A percentile compares a stretch with the other conserved stretches of the same genome.
phyloP scores from a whole-genome alignment of 2,888 invertebrate species.

The Macaria liturata region DNA sequence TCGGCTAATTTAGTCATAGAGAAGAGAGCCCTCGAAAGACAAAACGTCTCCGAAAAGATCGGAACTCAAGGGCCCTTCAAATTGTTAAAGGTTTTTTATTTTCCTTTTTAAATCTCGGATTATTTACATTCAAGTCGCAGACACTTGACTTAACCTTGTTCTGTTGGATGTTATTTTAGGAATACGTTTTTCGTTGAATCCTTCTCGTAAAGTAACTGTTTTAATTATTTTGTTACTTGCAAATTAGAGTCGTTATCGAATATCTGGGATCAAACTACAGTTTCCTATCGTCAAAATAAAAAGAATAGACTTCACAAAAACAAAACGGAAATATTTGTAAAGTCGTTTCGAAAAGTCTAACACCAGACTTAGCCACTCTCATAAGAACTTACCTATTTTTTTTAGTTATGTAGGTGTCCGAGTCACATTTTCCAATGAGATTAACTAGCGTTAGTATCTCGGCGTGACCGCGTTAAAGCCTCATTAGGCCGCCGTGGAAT shows the following conservation, averaged over 20 bases:
- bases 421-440: constrained; percentile 26
- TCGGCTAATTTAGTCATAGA: constrained; percentile 25
- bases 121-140: constrained; percentile 15
- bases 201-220: too few species aligned
- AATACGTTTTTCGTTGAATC: neutral
- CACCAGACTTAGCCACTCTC: neutral
- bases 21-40: constrained; percentile 18
- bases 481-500: constrained; percentile 39
- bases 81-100: constrained; percentile 20
- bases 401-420: constrained; percentile 7
- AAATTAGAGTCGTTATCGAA: too few species aligned
- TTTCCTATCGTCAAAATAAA: too few species aligned
- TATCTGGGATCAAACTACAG: too few species aligned
- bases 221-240: too few species aligned
- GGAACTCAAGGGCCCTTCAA: constrained; percentile 18
- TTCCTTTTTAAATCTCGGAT: constrained; percentile 18
- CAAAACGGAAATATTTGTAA: too few species aligned
- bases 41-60: constrained; percentile 22
- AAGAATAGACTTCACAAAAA: too few species aligned
- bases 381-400: neutral
- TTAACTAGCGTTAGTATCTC: constrained; percentile 25
- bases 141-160: constrained; percentile 13
- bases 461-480: constrained; percentile 29
- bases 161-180: neutral
- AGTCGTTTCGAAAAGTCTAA: too few species aligned